These are phyloP conservation scores for Mastigias papua DNA, from an alignment of 30 jellyfish, hydroid and myxozoan species.

Conservation along the genomic window DNA sequence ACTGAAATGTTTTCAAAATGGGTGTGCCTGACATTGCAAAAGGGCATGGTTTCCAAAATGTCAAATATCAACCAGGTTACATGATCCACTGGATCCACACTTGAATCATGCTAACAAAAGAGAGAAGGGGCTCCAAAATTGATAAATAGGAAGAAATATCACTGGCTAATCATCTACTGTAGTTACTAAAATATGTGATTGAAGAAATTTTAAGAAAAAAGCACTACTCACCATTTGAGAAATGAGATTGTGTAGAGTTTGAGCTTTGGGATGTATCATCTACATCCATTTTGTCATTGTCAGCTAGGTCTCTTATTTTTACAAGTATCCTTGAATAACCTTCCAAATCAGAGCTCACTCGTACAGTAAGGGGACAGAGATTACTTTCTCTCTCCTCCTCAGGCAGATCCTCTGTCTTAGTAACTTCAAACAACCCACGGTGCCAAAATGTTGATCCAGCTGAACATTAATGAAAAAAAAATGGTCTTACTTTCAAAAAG, in stretches of 20 bases:
- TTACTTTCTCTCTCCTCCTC: conserved; percentile 56
- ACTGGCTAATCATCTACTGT: too few species aligned
- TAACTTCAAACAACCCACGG: conserved; percentile 95
- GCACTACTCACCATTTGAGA: not conserved
- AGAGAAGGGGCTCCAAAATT: too few species aligned
- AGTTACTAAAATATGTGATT: too few species aligned
- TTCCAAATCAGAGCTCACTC: conserved; percentile 91
- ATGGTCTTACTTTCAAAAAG: not conserved
- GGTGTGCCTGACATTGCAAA: too few species aligned
- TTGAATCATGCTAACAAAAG: too few species aligned
- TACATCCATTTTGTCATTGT: conserved; percentile 18
- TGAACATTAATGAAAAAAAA: conserved; percentile 1
- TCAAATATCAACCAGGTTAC: too few species aligned
- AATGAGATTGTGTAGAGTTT: not conserved
- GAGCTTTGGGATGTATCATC: not conserved
- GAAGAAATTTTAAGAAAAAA: too few species aligned
- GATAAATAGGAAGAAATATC: too few species aligned
- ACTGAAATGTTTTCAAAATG: too few species aligned
- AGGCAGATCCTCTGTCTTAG: conserved; percentile 68
- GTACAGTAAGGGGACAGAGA: conserved; percentile 73
- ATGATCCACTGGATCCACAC: too few species aligned
- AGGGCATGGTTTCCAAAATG: too few species aligned
- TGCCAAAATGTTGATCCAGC: conserved; percentile 99
- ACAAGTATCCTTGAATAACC: conserved; percentile 67
- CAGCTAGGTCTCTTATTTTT: conserved; percentile 18